These are phyloP conservation scores for Dynastes hyllus DNA, from an alignment of 2,888 invertebrate genomes.

Conservation along the genomic window DNA sequence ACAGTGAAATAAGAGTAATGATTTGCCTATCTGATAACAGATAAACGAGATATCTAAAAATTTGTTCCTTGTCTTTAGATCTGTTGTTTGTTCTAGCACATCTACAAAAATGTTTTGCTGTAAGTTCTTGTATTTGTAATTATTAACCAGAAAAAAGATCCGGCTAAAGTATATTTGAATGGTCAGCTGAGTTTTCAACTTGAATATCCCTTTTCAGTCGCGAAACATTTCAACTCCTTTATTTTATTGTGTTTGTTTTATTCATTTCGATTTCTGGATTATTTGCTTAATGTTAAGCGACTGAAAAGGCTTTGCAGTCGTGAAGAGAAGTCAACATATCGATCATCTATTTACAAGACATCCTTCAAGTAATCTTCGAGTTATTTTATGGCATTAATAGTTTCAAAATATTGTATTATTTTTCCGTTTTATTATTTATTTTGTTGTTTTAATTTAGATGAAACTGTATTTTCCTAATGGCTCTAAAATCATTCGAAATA, in stretches of 20 bases:
- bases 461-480: not conserved
- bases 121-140: constrained; percentile 21
- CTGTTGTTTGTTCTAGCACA: constrained; percentile 18
- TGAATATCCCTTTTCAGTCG: constrained; percentile 40
- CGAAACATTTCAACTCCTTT: constrained; percentile 32
- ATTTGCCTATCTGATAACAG: too few species aligned
- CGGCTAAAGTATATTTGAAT: constrained; percentile 28
- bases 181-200: constrained; percentile 30
- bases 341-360: constrained; percentile 30
- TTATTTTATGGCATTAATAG: constrained; percentile 13
- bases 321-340: constrained; percentile 53
- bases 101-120: constrained; percentile 23
- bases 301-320: constrained; percentile 57
- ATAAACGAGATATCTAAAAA: too few species aligned
- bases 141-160: constrained; percentile 43
- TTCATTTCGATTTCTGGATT: constrained; percentile 14
- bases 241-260: constrained; percentile 12
- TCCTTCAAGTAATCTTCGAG: constrained; percentile 6
- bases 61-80: constrained; percentile 12
- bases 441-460: not conserved
- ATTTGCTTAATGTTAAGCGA: constrained; percentile 51
- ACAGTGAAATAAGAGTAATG: too few species aligned
- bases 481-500: constrained; percentile 17
- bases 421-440: constrained; percentile 7
- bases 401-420: constrained; percentile 6